phyloP scores from a whole-genome alignment of 2,888 invertebrate species.

The Thymelicus lineola region DNA sequence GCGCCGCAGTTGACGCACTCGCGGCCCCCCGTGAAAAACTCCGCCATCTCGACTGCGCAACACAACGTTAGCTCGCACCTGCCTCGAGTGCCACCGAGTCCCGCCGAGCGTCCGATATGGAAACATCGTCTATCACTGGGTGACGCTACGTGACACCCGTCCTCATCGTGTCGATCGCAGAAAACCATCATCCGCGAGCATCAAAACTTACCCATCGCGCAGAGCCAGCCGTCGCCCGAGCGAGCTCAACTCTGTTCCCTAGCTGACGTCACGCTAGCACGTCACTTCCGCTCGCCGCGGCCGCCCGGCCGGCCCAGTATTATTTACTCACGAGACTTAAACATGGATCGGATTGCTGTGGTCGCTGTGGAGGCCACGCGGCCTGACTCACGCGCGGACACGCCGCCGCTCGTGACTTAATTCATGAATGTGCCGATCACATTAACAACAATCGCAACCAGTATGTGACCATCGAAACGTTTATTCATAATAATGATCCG shows the following conservation, averaged over 20 bases:
- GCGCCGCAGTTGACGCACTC: slow-evolving; percentile 98
- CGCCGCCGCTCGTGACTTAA: slow-evolving; percentile 20
- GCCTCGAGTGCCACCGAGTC: slow-evolving; percentile 50
- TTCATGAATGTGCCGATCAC: slow-evolving; percentile 21
- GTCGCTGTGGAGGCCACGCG: not conserved
- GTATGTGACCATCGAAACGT: not conserved
- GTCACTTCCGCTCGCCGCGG: not conserved
- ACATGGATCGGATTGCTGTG: not conserved
- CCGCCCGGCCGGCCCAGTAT: too few species aligned
- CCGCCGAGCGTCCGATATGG: slow-evolving; percentile 43
- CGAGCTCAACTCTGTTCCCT: not conserved
- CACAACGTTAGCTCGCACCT: slow-evolving; percentile 50
- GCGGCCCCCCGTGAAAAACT: slow-evolving; percentile 95
- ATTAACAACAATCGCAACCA: not conserved
- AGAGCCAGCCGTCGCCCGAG: not conserved
- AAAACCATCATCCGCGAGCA: not conserved
- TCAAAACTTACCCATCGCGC: not conserved
- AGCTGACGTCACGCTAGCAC: slow-evolving; percentile 1
- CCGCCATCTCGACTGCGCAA: slow-evolving; percentile 87
- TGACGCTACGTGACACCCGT: too few species aligned
- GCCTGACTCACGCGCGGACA: slow-evolving; percentile 2
- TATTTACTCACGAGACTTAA: slow-evolving; percentile 7
- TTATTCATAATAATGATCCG: too few species aligned
- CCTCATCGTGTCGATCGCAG: too few species aligned
- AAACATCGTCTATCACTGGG: too few species aligned